Percentiles rank a stretch among this genome's conserved stretches.
Conservation (phyloP, 2,113 vertebrate species). For the Zosterops japonicus region DNA sequence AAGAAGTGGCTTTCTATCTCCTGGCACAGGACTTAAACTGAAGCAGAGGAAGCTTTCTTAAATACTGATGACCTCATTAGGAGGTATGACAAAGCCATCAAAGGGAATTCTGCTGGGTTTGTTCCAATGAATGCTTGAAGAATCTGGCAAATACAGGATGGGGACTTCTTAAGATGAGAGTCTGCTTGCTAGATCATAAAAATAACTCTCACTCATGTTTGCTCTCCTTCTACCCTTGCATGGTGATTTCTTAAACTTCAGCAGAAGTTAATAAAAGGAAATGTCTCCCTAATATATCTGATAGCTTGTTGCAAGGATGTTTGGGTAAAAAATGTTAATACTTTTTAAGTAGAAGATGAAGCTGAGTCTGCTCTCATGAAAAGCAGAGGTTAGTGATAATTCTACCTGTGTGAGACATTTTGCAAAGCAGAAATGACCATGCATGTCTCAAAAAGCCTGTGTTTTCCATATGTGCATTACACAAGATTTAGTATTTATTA, state of each 20-base stretch:
- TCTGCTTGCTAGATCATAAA: neutral
- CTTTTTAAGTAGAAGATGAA: neutral
- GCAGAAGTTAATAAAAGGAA: neutral
- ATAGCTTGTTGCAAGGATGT: neutral
- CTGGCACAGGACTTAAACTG: neutral
- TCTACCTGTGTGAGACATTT: neutral
- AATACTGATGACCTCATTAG: neutral
- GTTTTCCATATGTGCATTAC: neutral
- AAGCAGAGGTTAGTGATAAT: neutral
- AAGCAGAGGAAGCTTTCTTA: neutral
- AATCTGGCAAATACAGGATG: neutral
- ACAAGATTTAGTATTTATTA: neutral
- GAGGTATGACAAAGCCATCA: neutral
- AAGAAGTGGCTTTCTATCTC: conserved; percentile 36
- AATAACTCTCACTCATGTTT: neutral
- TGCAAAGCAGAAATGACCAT: neutral
- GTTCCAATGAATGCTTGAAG: neutral
- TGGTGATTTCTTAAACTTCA: neutral
- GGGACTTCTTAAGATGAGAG: neutral
- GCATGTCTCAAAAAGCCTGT: neutral
- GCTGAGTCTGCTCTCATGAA: neutral
- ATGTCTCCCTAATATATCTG: neutral
- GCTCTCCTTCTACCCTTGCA: neutral
- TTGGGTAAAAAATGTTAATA: neutral
- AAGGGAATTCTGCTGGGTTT: neutral